Evolutionary conservation across 2,888 invertebrate genomes (phyloP).

Genomic region (Papilio elwesi): DNA sequence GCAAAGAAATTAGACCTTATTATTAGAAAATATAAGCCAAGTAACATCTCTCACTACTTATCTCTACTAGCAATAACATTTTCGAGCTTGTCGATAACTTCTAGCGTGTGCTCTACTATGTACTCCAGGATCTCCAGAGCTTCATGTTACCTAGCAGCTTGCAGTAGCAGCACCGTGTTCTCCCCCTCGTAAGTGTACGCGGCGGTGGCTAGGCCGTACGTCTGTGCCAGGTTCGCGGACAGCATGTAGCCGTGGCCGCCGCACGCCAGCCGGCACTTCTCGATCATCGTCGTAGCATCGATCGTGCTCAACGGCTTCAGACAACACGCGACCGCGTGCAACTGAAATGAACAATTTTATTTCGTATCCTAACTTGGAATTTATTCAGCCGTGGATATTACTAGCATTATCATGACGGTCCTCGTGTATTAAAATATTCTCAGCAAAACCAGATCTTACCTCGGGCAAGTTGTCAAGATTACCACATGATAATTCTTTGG

Average conservation of each 20-base stretch:
- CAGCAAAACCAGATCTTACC: slow-evolving; percentile 69
- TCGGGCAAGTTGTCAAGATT: slow-evolving; percentile 92
- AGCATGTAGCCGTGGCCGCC: slow-evolving; percentile 98
- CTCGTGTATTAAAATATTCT: too few relatives aligned
- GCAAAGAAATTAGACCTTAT: too few relatives aligned
- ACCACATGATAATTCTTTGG: slow-evolving; percentile 89
- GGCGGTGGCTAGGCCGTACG: slow-evolving; percentile 92
- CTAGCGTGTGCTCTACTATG: too few relatives aligned
- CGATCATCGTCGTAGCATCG: slow-evolving; percentile 89
- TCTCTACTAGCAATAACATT: too few relatives aligned
- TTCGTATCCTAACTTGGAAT: background rate
- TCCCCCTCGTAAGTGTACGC: slow-evolving; percentile 98
- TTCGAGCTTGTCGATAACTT: too few relatives aligned
- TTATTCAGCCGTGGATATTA: too few relatives aligned
- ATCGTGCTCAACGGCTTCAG: slow-evolving; percentile 93
- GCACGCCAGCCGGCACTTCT: slow-evolving; percentile 93
- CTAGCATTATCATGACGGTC: too few relatives aligned
- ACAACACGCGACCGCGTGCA: slow-evolving; percentile 95
- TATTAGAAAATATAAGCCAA: too few relatives aligned
- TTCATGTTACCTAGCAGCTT: slow-evolving; percentile 88
- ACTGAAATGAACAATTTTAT: slow-evolving; percentile 69
- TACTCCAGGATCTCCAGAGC: too few relatives aligned
- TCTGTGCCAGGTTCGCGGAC: slow-evolving; percentile 92
- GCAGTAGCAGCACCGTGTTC: slow-evolving; percentile 95
- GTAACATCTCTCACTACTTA: too few relatives aligned